Base-by-base conservation (phyloP, 2,888 invertebrate species). In the Anthrax anthrax region DNA sequence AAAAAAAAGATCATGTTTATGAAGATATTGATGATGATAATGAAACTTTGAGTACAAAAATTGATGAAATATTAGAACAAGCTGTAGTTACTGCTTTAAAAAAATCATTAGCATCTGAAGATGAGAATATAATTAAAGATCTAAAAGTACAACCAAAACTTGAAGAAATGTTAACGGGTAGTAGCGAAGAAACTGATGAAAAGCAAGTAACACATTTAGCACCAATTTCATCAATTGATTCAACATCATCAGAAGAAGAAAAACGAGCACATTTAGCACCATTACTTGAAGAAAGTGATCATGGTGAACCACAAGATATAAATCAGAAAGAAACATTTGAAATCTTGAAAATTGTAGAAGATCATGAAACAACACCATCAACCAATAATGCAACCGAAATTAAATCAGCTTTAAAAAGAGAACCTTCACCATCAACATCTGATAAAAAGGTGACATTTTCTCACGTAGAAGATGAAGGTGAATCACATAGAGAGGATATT, bases 1-100 rank as follows among this genome's bases (percentile, higher is more conserved):
- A 73, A 57, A 73, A 72, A 51, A 74, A 74, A 54, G 77, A 77
- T 51, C 78, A 78, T 57, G 74, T 77, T 49, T 78, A 78, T 52
- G 78, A 78, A 64, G 78, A 78, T 50, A 78, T 78, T 52, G 75
- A 73, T 23, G 52, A 51, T 12, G n/a, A n/a, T n/a, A n/a, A n/a
- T n/a, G n/a, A n/a, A n/a, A 18, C 39, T 9, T 47, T 52, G 19
- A 44, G 36, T n/a, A 50, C 51, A 10, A 54, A 56, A 48, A 54
- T 60, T 16, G 60, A 59, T 12, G 56, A 56, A 29, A 58, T 61
- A 29, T 51, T 61, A 18, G 57, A 63, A 51, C 54, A 60, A 13
- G 59, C 58, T 5, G 50, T 62, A 10, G 59, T 65, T 14, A 63
- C 63, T 37, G 56, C 60, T 1, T 56, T 67, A 0, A 67, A 65